Conservation (phyloP, 2,888 invertebrate species). For the Drosophila dives region DNA sequence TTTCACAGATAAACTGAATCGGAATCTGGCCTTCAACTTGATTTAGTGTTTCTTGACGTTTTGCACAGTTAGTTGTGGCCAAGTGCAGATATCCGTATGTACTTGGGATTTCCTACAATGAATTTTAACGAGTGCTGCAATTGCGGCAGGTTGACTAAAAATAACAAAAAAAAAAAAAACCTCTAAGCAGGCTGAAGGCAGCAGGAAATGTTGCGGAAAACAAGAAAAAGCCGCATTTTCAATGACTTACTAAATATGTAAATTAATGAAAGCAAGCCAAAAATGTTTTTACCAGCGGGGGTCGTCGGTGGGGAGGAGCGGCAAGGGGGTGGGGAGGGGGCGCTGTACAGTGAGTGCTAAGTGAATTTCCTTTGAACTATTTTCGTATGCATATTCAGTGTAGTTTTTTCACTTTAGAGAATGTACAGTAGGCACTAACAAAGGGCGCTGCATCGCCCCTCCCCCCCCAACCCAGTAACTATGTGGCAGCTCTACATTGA, state of each 20-base stretch:
- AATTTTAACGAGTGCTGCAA: conserved; percentile 69
- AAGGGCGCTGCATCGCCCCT: conserved; percentile 41
- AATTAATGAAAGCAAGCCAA: conserved; percentile 69
- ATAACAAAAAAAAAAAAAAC: conserved; percentile 43
- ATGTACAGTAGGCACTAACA: conserved; percentile 32
- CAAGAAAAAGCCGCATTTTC: conserved; percentile 53
- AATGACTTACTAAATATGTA: conserved; percentile 73
- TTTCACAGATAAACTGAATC: background rate
- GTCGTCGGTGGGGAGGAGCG: background rate
- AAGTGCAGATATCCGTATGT: conserved; percentile 60
- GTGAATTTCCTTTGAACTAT: conserved; percentile 72
- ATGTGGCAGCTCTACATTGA: background rate
- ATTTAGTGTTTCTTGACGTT: conserved; percentile 5
- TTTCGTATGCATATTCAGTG: conserved; percentile 56
- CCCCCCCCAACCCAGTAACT: fast-evolving
- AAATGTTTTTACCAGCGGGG: conserved; percentile 31
- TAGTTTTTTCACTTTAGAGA: conserved; percentile 15
- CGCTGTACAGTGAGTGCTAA: conserved; percentile 1
- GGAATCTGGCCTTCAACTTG: background rate
- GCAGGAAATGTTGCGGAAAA: conserved; percentile 19
- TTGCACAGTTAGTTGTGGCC: conserved; percentile 21
- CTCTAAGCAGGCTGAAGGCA: conserved; percentile 14
- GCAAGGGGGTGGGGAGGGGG: background rate
- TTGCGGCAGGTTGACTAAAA: conserved; percentile 51
- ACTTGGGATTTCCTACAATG: conserved; percentile 56